phyloP scores from a whole-genome alignment of 2,113 vertebrate genomes.

The Struthio camelus region DNA sequence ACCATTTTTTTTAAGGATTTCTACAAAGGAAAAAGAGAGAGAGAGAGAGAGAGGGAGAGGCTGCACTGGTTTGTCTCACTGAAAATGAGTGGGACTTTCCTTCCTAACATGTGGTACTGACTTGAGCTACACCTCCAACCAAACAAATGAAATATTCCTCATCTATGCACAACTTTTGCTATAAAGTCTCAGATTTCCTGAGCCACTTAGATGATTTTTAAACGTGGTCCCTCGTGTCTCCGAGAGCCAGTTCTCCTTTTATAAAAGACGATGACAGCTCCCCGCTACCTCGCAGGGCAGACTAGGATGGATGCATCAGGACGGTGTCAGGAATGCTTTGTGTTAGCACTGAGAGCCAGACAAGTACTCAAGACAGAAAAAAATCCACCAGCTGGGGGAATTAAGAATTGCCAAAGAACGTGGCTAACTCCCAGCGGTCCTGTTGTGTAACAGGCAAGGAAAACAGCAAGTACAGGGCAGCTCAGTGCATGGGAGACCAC shows the following conservation, averaged over 20 bases:
- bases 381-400: background rate
- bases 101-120: background rate
- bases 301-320: background rate
- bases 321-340: background rate
- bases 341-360: background rate
- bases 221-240: background rate
- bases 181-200: background rate
- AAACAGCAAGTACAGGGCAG: background rate
- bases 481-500: background rate
- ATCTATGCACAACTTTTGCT: background rate
- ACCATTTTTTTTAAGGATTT: background rate
- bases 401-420: background rate
- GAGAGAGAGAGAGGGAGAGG: background rate
- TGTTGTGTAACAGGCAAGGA: background rate
- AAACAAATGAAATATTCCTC: background rate
- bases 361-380: background rate
- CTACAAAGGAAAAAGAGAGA: background rate
- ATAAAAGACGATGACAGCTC: background rate
- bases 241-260: background rate
- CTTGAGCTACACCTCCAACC: too few species aligned
- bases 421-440: background rate
- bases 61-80: rapidly evolving
- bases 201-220: background rate
- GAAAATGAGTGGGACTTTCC: background rate
- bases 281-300: rapidly evolving